Percentiles rank a stretch among this genome's conserved stretches.
Conservation (phyloP, 2,113 vertebrate genomes). For the Rhinopomastus cyanomelas region DNA sequence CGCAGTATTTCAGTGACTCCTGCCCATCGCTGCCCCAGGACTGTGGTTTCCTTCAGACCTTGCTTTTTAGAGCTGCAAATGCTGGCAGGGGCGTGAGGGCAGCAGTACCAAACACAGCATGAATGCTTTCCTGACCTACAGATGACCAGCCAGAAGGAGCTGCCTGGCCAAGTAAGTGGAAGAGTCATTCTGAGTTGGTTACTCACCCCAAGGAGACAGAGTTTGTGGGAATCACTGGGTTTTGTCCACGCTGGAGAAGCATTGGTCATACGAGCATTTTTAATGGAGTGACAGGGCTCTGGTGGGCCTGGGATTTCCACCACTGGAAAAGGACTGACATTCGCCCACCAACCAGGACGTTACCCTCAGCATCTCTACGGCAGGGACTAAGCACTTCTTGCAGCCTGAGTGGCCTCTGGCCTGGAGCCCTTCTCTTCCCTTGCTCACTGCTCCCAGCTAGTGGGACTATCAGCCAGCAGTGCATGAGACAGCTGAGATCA, state of each 20-base stretch:
- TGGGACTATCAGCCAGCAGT: not conserved
- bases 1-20: not conserved
- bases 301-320: not conserved
- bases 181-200: not conserved
- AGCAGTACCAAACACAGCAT: not conserved
- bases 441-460: not conserved
- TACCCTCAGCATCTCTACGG: not conserved
- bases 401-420: not conserved
- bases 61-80: not conserved
- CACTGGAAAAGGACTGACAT: not conserved
- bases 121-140: not conserved
- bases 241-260: not conserved
- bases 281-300: not conserved
- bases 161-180: not conserved
- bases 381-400: not conserved
- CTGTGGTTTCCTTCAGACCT: not conserved
- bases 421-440: not conserved
- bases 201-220: not conserved
- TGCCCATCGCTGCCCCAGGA: not conserved
- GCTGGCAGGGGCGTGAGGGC: not conserved
- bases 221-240: not conserved
- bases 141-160: accelerated
- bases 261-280: not conserved
- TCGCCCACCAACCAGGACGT: not conserved
- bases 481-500: not conserved